Evolutionary conservation across 92 coral and sea anemone genomes (phyloP).

Genomic region (Zoanthus gigantus): DNA sequence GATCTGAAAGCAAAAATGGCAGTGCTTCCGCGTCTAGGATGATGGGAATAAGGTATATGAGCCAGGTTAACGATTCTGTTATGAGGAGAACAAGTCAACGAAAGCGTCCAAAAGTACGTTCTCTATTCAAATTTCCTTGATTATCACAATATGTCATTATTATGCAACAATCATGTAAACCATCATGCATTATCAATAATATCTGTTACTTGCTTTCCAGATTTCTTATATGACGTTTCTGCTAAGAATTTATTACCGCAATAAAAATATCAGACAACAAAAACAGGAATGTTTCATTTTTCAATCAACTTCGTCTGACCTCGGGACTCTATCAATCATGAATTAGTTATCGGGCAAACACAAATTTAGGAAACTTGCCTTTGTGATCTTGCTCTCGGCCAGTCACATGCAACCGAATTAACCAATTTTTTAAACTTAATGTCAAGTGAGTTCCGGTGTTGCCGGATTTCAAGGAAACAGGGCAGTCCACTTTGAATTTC

Average conservation of each 20-base stretch:
- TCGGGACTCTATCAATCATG: constrained; percentile 47
- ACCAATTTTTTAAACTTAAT: not conserved
- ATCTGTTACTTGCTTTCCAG: constrained; percentile 48
- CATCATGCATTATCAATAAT: constrained; percentile 34
- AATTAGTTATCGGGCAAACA: constrained; percentile 42
- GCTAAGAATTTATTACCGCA: constrained; percentile 28
- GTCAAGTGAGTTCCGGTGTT: constrained; percentile 23
- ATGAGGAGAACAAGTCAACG: constrained; percentile 94
- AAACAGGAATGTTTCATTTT: constrained; percentile 22
- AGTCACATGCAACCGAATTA: constrained; percentile 36
- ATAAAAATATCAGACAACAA: constrained; percentile 36
- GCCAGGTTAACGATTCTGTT: not conserved
- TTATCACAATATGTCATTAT: constrained; percentile 79
- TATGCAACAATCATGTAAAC: constrained; percentile 36
- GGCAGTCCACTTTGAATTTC: constrained; percentile 38
- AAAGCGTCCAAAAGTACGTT: constrained; percentile 99
- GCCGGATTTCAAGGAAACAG: constrained; percentile 20
- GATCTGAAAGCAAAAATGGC: not conserved
- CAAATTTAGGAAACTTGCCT: not conserved
- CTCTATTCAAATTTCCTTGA: constrained; percentile 65
- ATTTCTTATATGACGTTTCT: not conserved
- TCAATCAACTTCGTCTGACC: constrained; percentile 44
- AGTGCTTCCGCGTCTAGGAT: not conserved
- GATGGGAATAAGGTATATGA: not conserved
- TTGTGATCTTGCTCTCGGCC: not conserved